Base-by-base conservation (phyloP, 2,113 vertebrate genomes). In the Ascaphus truei region DNA sequence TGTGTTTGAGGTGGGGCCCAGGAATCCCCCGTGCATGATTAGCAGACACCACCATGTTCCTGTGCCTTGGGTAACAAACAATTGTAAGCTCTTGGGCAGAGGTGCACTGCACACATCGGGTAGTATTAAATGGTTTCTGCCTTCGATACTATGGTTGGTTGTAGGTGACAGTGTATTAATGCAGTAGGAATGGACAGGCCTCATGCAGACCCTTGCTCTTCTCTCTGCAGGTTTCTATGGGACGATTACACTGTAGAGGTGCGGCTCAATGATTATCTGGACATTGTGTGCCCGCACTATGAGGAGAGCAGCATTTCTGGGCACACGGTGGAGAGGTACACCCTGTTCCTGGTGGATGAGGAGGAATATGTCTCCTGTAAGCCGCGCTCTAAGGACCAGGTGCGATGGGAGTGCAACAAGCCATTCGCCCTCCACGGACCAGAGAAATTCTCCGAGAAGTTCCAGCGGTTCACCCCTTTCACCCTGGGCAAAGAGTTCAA, bases 231-330 rank as follows among this genome's bases (percentile, higher is more conserved):
- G 73, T 95, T 98, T 66, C 76, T 82, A 37, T 79, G 65, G 76
- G 85, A 90, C 0, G 90, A 94, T 29, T 96, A 94, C 77, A 85
- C 84, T 0, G 90, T 98, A 9, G 80, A 92, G 1, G 95, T 98
- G 23, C 84, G 12, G 1, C 88, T 96, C 45, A 95, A 96, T 0
- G 96, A 98, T 79, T 96, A 98, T 76, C 79, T 98, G 85, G 96
- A 98, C 78, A 96, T 98, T 73, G 80, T 98, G 82, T 98, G 96
- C 72, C 96, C 96, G 0, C 95, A 98, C 73, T 98, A 98, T 0
- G 76, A 88, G 75, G 92, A 85, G 3, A 86, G 87, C 5, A 83
- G 87, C 5, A 79, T 88, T 74, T 73, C 87, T 0, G 80, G 81
- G 0, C 79, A 83, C 0, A 47, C 80, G 45, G 93, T 95, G 45